phyloP scores from a whole-genome alignment of 2,888 invertebrate genomes.

The Pseudococcus jackbeardsleyi region DNA sequence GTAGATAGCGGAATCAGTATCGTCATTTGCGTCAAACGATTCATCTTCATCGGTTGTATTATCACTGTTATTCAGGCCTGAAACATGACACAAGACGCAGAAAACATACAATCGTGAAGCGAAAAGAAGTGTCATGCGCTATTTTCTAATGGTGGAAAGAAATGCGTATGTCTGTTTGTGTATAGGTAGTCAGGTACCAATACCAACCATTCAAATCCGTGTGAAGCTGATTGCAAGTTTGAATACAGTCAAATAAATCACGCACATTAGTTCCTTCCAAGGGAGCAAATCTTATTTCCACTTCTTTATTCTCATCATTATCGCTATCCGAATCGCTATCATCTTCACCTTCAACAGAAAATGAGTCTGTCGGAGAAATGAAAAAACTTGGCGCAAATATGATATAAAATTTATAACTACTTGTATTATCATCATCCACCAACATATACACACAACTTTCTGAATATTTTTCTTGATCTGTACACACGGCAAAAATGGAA shows the following conservation, averaged over 20 bases:
- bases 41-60: neutral
- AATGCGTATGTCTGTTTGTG: neutral
- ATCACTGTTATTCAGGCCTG: neutral
- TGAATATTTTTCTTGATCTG: conserved; percentile 55
- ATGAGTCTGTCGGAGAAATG: too few species aligned
- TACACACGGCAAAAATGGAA: conserved; percentile 59
- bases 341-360: neutral
- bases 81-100: neutral
- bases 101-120: neutral
- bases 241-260: conserved; percentile 40
- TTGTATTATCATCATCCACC: conserved; percentile 50
- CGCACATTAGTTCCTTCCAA: conserved; percentile 21
- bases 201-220: neutral
- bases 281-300: conserved; percentile 56
- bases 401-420: neutral
- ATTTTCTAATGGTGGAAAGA: neutral
- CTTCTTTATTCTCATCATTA: conserved; percentile 38
- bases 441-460: conserved; percentile 51
- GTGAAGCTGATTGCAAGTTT: conserved; percentile 55
- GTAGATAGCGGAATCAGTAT: neutral
- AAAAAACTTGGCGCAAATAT: neutral
- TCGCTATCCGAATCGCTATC: neutral
- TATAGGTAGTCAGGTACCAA: neutral
- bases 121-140: too few species aligned
- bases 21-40: neutral